Percentiles rank a stretch among this genome's conserved stretches.
These are phyloP conservation scores for Acestrorhynchus altus DNA, from an alignment of 2,797 vertebrate genomes.

Conservation along the genomic window DNA sequence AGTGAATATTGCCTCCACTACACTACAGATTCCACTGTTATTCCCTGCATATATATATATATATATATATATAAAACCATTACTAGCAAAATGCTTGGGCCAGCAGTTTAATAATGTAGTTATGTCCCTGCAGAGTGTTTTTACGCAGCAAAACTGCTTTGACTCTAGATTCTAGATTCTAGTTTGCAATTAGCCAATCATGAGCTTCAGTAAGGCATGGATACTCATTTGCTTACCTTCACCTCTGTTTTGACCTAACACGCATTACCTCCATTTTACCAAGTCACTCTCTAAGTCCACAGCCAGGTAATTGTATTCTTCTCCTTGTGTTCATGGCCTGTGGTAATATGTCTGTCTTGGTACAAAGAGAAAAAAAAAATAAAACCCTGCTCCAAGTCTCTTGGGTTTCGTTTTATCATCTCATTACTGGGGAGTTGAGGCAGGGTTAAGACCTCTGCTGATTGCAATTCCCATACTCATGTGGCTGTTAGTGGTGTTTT, in stretches of 20 bases:
- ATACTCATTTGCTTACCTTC: conserved; percentile 31
- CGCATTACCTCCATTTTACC: conserved; percentile 24
- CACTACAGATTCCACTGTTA: background rate
- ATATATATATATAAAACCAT: background rate
- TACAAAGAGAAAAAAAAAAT: conserved; percentile 36
- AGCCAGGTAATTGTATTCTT: conserved; percentile 37
- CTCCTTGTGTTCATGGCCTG: conserved; percentile 7
- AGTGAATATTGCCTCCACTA: background rate
- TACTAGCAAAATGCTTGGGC: conserved; percentile 3
- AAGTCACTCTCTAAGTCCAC: background rate
- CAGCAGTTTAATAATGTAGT: conserved; percentile 12
- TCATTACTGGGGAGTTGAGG: conserved; percentile 63
- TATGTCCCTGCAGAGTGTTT: background rate
- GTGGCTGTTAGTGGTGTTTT: conserved; percentile 12
- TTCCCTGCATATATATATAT: no score
- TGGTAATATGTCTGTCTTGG: conserved; percentile 48
- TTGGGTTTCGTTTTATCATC: conserved; percentile 57
- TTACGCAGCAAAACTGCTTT: background rate
- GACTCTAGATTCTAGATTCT: conserved; percentile 9
- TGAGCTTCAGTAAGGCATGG: conserved; percentile 16
- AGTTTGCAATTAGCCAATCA: conserved; percentile 33
- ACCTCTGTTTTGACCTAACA: conserved; percentile 38
- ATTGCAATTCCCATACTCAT: conserved; percentile 61
- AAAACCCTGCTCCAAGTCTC: conserved; percentile 49
- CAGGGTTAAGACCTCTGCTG: conserved; percentile 62